Conservation (phyloP, 2,888 invertebrate genomes). For the Pyrocoelia pectoralis region DNA sequence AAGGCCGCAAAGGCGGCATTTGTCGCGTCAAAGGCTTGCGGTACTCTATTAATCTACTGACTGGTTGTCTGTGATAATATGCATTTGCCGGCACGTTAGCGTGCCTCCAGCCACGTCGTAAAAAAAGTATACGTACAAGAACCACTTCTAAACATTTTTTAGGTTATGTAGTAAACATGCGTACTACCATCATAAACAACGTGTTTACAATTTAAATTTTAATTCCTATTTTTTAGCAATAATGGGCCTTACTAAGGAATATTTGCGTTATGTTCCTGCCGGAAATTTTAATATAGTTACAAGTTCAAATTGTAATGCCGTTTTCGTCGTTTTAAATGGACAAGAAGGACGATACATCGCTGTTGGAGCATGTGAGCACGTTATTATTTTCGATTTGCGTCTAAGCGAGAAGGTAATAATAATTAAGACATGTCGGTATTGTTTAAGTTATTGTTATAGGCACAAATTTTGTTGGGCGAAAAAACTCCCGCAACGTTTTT, state of each 20-base stretch:
- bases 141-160: no score
- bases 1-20: no score
- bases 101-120: no score
- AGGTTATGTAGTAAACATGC: no score
- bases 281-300: constrained; percentile 90
- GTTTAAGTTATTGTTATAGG: no score
- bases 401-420: constrained; percentile 76
- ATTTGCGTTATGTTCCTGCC: constrained; percentile 84
- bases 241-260: constrained; percentile 94
- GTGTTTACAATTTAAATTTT: no score
- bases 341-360: constrained; percentile 86
- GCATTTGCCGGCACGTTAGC: no score
- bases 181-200: no score
- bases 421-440: not conserved
- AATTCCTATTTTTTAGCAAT: not conserved
- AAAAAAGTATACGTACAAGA: no score
- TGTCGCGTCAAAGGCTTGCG: no score
- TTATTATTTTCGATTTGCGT: constrained; percentile 93
- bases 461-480: constrained; percentile 80
- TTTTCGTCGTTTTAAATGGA: constrained; percentile 79
- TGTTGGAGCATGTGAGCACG: constrained; percentile 93
- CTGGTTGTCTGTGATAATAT: no score
- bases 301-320: constrained; percentile 79
- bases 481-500: constrained; percentile 81
- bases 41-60: no score